Percentiles rank a stretch among this genome's conserved stretches.
phyloP scores from a whole-genome alignment of 2,113 vertebrate genomes.

The Alligator mississippiensis region DNA sequence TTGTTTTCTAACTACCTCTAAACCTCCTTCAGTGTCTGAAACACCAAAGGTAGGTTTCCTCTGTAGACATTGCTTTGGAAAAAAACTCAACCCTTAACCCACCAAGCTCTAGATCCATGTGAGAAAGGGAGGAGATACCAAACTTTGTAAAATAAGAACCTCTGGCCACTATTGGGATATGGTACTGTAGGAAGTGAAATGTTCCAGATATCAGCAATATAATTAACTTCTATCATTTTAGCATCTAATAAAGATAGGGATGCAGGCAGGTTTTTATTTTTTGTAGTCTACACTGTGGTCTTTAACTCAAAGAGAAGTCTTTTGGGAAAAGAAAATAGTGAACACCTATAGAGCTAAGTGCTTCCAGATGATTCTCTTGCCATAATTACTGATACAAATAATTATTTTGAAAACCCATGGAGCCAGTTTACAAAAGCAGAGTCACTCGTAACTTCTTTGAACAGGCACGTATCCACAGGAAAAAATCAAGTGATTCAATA shows the following conservation, averaged over 20 bases:
- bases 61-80: no score
- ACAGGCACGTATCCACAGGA: not conserved
- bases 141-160: not conserved
- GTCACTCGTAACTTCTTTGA: not conserved
- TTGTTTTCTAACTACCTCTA: no score
- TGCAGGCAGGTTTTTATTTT: not conserved
- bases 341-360: not conserved
- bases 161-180: not conserved
- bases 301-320: not conserved
- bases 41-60: no score
- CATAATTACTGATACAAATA: not conserved
- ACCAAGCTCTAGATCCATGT: no score
- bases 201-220: not conserved
- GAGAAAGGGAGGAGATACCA: no score
- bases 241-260: fast-evolving
- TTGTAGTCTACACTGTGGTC: not conserved
- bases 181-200: not conserved
- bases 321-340: not conserved
- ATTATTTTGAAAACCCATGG: not conserved
- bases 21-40: no score
- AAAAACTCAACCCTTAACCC: no score
- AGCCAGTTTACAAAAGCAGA: not conserved
- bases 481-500: fast-evolving
- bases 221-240: not conserved
- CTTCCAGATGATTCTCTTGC: not conserved